Evolutionary conservation across 2,888 invertebrate species (phyloP).

Genomic region (Sturmia bella): DNA sequence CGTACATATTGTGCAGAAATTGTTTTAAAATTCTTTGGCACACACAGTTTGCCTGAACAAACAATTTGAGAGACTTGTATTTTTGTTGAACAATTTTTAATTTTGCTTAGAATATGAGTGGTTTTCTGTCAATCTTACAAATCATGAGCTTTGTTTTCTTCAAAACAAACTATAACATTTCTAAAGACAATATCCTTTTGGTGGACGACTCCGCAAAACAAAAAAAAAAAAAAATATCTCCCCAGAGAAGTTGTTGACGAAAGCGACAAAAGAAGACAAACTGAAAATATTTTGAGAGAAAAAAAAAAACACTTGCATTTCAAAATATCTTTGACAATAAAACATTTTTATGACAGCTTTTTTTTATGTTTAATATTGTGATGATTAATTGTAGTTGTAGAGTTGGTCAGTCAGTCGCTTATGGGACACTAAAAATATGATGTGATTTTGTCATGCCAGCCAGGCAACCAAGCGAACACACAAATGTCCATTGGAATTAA

Average conservation of each 20-base stretch:
- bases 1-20: too few species aligned
- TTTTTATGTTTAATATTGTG: constrained; percentile 38
- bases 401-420: constrained; percentile 12
- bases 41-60: too few species aligned
- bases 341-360: constrained; percentile 62
- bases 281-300: neutral
- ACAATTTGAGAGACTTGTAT: too few species aligned
- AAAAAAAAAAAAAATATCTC: too few species aligned
- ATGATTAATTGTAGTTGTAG: constrained; percentile 51
- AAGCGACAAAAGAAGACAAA: neutral
- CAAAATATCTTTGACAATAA: constrained; percentile 51
- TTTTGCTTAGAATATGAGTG: neutral
- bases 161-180: constrained; percentile 32
- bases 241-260: constrained; percentile 44
- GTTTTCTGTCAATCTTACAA: neutral
- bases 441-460: constrained; percentile 36
- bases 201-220: neutral
- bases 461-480: constrained; percentile 31
- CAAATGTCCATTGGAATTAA: constrained; percentile 2
- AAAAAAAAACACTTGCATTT: constrained; percentile 1
- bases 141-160: neutral
- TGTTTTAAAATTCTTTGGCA: too few species aligned
- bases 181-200: constrained; percentile 1
- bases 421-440: constrained; percentile 48
- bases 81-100: neutral